Conservation (phyloP, 2,113 vertebrate species). For the Himantopus leucocephalus region DNA sequence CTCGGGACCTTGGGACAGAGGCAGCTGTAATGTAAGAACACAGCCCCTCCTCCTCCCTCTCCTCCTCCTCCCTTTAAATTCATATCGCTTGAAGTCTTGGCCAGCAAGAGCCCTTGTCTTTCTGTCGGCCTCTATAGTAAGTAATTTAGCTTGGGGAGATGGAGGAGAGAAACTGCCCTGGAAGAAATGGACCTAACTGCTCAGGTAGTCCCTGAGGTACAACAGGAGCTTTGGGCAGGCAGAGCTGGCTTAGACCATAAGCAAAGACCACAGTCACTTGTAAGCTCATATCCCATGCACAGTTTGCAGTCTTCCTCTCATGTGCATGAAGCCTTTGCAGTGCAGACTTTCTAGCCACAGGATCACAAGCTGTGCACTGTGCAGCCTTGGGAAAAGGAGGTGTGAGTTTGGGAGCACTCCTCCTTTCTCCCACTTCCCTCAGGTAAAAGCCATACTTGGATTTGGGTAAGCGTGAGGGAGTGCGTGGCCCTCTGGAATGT, state of each 20-base stretch:
- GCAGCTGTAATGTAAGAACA: conserved; percentile 30
- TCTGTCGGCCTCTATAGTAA: background rate
- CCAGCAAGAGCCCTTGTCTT: background rate
- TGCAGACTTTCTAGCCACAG: background rate
- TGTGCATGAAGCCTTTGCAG: background rate
- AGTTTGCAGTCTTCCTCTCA: background rate
- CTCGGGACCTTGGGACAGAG: conserved; percentile 5
- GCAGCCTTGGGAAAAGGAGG: background rate
- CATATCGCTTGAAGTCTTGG: background rate
- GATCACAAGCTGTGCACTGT: background rate
- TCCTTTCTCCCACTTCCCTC: background rate
- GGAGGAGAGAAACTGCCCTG: background rate
- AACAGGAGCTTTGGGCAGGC: background rate
- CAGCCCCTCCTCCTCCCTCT: background rate
- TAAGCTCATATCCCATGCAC: background rate
- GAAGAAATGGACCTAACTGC: background rate
- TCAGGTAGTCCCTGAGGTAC: background rate
- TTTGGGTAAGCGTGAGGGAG: accelerated
- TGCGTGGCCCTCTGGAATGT: background rate
- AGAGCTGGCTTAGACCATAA: background rate
- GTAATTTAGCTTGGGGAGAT: background rate
- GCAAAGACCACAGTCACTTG: background rate
- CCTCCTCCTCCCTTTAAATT: background rate
- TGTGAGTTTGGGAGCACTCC: background rate
- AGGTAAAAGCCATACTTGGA: background rate